phyloP scores from a whole-genome alignment of 1,140 invertebrate genomes.

The Panulirus ornatus region DNA sequence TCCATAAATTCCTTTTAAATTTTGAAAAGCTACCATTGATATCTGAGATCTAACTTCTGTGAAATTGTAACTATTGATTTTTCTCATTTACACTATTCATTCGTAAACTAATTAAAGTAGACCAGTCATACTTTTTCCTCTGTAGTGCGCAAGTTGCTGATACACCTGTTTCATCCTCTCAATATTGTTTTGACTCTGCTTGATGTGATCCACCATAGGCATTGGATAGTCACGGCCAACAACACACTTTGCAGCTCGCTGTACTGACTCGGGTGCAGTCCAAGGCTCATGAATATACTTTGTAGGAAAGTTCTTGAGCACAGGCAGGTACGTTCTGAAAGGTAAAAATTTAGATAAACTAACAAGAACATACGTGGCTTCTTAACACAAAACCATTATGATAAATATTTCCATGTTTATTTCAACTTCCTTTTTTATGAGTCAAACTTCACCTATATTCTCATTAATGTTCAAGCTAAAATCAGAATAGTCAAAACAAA shows the following conservation, averaged over 20 bases:
- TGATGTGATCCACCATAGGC: conserved; percentile 90
- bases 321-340: conserved; percentile 87
- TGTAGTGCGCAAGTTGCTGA: conserved; percentile 83
- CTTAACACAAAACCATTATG: neutral
- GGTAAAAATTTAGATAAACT: neutral
- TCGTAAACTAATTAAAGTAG: no score
- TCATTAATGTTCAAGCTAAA: no score
- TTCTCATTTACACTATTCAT: no score
- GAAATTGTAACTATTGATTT: no score
- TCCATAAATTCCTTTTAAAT: no score
- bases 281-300: conserved; percentile 94
- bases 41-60: no score
- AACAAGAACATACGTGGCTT: neutral
- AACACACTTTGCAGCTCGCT: conserved; percentile 88
- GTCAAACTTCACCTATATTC: no score
- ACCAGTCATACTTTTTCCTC: conserved; percentile 62
- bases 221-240: conserved; percentile 90
- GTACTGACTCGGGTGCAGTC: conserved; percentile 88
- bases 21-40: no score
- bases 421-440: no score
- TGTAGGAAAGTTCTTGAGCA: conserved; percentile 89
- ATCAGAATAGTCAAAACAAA: no score
- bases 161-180: conserved; percentile 94
- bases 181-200: conserved; percentile 87
- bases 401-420: neutral